Percentiles rank a stretch among this genome's conserved stretches.
phyloP scores from a whole-genome alignment of 53 echinoderm and acorn worm species.

The Arbacia lixula region DNA sequence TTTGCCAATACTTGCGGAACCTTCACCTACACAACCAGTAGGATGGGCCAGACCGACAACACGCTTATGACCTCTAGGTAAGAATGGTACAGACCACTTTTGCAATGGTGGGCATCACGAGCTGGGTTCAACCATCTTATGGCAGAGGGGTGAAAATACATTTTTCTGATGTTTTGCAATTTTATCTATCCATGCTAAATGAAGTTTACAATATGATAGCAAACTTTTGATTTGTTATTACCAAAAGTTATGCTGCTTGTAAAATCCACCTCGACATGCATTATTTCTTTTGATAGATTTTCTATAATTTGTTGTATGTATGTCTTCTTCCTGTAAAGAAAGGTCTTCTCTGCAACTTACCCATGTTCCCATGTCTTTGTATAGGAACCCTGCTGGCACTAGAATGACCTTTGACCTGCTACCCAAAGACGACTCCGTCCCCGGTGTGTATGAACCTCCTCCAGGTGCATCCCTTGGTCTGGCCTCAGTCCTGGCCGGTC shows the following conservation, averaged over 20 bases:
- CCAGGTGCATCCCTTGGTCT: constrained; percentile 56
- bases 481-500: constrained; percentile 78
- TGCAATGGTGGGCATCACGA: no score
- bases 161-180: no score
- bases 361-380: background rate
- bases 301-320: background rate
- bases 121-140: no score
- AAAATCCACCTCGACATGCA: no score
- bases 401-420: constrained; percentile 57
- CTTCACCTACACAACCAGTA: constrained; percentile 95
- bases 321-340: no score
- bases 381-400: constrained; percentile 38
- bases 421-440: background rate
- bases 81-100: constrained; percentile 5
- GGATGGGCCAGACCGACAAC: constrained; percentile 80
- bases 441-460: constrained; percentile 41
- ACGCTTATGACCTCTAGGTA: constrained; percentile 82
- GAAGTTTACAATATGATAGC: no score
- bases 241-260: no score
- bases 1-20: constrained; percentile 81
- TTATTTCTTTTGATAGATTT: background rate
- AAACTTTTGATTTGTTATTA: no score
- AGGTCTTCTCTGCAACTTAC: background rate
- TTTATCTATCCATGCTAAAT: no score
- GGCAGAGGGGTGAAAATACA: no score